phyloP scores from a whole-genome alignment of 2,888 invertebrate genomes.

The Macrophya annulata region DNA sequence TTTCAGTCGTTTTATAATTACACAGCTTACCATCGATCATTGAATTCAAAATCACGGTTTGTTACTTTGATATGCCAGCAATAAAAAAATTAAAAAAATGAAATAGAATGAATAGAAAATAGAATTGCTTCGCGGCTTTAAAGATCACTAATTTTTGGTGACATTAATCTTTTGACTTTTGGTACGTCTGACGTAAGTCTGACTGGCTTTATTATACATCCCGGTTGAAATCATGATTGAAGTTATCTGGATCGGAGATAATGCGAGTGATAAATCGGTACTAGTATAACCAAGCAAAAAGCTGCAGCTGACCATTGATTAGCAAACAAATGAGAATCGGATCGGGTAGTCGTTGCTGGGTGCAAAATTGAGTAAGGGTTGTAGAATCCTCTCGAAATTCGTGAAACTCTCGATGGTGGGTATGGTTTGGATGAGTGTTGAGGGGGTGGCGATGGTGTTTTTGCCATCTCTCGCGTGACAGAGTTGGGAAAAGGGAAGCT shows the following conservation, averaged over 20 bases:
- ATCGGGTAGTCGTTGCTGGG: constrained; percentile 27
- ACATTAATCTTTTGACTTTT: no score
- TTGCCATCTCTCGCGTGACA: constrained; percentile 45
- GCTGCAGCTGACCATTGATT: constrained; percentile 36
- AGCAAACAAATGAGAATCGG: constrained; percentile 44
- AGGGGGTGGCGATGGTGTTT: constrained; percentile 33
- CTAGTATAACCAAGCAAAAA: constrained; percentile 34
- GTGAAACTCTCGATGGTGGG: constrained; percentile 8
- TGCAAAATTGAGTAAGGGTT: constrained; percentile 22
- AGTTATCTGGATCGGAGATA: neutral
- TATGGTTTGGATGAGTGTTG: constrained; percentile 3
- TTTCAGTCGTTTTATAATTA: neutral
- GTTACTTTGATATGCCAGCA: neutral
- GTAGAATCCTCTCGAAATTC: constrained; percentile 2
- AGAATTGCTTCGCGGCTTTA: no score
- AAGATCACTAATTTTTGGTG: no score
- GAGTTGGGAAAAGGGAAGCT: constrained; percentile 47
- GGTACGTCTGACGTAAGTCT: neutral
- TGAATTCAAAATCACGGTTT: neutral
- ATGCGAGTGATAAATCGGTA: neutral
- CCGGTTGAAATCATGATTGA: neutral
- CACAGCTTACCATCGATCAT: neutral
- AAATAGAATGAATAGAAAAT: no score
- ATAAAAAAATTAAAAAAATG: neutral
- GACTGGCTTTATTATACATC: neutral